phyloP scores from a whole-genome alignment of 1,140 invertebrate species.

The Tribolium castaneum region DNA sequence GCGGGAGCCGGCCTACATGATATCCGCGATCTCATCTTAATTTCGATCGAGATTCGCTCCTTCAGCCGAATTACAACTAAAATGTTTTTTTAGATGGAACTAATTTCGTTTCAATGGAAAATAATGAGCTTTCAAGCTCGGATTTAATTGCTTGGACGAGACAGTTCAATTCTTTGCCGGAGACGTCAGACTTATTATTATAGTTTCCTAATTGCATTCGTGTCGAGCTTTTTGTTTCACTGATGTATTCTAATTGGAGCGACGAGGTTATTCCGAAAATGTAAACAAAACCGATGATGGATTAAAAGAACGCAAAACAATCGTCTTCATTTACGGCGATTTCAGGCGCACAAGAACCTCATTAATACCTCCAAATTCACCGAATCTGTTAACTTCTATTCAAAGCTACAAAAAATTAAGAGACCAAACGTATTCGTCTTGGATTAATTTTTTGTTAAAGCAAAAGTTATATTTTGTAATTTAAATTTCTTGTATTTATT shows the following conservation, averaged over 20 bases:
- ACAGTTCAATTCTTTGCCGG: conserved; percentile 12
- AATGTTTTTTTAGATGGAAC: conserved; percentile 16
- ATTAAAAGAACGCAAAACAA: not conserved
- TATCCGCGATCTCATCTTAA: conserved; percentile 7
- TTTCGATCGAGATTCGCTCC: not conserved
- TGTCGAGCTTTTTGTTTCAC: not conserved
- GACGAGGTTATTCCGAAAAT: not conserved
- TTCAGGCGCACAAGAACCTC: not conserved
- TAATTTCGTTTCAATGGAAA: conserved; percentile 14
- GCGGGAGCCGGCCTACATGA: conserved; percentile 6
- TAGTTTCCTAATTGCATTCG: conserved; percentile 21
- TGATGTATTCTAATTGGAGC: not conserved
- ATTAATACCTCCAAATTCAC: not conserved
- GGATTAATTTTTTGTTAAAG: too few species aligned
- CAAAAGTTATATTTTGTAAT: too few species aligned
- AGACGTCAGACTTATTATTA: conserved; percentile 3
- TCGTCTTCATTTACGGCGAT: not conserved
- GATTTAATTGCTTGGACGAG: conserved; percentile 2
- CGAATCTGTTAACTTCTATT: not conserved
- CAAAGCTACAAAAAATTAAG: too few species aligned
- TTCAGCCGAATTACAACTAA: not conserved
- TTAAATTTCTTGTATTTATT: too few species aligned
- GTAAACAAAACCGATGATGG: not conserved
- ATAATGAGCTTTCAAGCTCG: conserved; percentile 32
- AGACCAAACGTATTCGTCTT: too few species aligned